Percentiles rank a stretch among this genome's conserved stretches.
Conservation (phyloP, 92 coral and sea anemone species). For the Siderastrea radians region DNA sequence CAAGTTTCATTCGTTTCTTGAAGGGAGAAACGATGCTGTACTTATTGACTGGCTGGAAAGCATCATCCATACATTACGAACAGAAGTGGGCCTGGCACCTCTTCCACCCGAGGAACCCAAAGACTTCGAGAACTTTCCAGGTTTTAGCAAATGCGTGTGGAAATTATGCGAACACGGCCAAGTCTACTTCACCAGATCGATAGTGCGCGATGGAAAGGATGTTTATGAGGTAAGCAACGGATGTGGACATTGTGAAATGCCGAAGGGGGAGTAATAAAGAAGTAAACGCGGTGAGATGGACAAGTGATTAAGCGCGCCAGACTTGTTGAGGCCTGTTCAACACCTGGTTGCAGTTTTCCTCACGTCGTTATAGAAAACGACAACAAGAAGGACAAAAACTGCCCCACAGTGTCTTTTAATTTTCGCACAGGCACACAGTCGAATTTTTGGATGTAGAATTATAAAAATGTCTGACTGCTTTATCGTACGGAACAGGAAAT, state of each 20-base stretch:
- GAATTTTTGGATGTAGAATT: no score
- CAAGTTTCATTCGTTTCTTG: not conserved
- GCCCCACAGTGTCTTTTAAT: no score
- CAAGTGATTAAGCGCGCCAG: not conserved
- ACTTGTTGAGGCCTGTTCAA: not conserved
- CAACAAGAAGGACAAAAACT: no score
- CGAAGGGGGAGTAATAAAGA: not conserved
- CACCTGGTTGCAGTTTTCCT: no score
- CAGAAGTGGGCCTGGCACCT: not conserved
- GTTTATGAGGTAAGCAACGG: slow-evolving; percentile 15
- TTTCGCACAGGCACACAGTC: no score
- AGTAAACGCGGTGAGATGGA: not conserved
- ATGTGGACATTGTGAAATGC: not conserved
- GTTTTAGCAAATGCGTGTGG: slow-evolving; percentile 27
- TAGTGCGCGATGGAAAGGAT: slow-evolving; percentile 18
- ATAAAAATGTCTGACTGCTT: no score
- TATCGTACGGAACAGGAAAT: no score
- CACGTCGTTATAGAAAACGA: no score
- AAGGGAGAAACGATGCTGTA: slow-evolving; percentile 12
- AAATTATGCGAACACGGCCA: slow-evolving; percentile 13
- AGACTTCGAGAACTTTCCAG: slow-evolving; percentile 37
- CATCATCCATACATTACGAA: slow-evolving; percentile 7
- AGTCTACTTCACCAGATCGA: slow-evolving; percentile 6
- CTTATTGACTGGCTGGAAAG: not conserved
- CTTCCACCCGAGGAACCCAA: not conserved